Evolutionary conservation across 1,140 invertebrate species (phyloP), one percentile per base, ranked within the genome.

Genomic region (Trichomalopsis sarcophagae): DNA sequence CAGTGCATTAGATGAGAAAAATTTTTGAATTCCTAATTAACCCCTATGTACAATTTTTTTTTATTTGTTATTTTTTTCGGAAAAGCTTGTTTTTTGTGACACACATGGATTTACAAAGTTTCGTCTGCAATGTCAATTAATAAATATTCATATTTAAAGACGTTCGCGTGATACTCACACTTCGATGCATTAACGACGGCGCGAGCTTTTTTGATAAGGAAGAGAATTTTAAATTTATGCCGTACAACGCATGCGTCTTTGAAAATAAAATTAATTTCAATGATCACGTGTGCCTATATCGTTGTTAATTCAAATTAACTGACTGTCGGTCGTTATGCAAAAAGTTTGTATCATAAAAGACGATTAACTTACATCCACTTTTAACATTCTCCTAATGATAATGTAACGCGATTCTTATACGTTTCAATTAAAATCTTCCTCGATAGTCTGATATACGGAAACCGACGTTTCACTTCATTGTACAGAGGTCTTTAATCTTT

Each of bases 91-190:
- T 36, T 36, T 36, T 36, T 6, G 5, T 36, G 33, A 36, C 33
- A 36, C 33, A 36, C 5, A 36, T 6, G 0, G 33, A 36, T 36
- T 36, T 36, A 36, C 2, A 36, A 36, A 0, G 3, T 36, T 36
- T 36, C 5, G 5, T 6, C 33, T 36, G 33, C 33, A 36, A 44
- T 9, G 9, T 40, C 40, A 73, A 36, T 73, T 4, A 73, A 36
- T 23, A 76, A 76, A 50, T 47, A 47, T 76, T 76, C 21, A 47
- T 27, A 27, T 23, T 76, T 2, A 76, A 76, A 27, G 23, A 76
- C 13, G 13, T 76, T 40, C 74, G 5, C n/a, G 21, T 36, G 74
- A 76, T 27, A 13, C 40, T 47, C n/a, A 76, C 10, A 50, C 44
- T 47, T 23, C 10, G 27, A 76, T 50, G 10, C 14, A 75, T n/a